Evolutionary conservation across 1,140 invertebrate species (phyloP).

Genomic region (Bombus confusus): DNA sequence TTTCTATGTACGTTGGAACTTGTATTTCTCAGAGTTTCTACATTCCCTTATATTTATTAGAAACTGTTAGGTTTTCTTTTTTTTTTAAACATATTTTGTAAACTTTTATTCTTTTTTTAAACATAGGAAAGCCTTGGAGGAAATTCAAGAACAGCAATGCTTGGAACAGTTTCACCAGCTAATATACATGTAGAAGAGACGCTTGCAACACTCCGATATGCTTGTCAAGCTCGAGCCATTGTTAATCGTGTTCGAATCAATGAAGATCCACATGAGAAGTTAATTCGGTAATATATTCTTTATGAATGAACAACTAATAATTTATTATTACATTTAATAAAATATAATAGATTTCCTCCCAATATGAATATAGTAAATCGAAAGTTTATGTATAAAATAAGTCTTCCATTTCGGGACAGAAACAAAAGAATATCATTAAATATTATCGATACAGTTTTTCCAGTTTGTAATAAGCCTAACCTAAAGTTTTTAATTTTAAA

Average conservation of each 20-base stretch:
- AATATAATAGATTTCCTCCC: not conserved
- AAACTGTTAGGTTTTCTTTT: not conserved
- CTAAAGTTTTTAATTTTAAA: not conserved
- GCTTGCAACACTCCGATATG: constrained; percentile 93
- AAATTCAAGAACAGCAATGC: constrained; percentile 86
- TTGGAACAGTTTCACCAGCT: constrained; percentile 90
- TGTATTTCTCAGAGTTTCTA: not conserved
- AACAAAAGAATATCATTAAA: constrained; percentile 16
- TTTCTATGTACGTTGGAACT: not conserved
- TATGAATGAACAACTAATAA: not conserved
- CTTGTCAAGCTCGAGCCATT: constrained; percentile 94
- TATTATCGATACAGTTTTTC: not conserved
- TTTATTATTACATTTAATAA: not conserved
- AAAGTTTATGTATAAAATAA: not conserved
- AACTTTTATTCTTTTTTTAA: not conserved
- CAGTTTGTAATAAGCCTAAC: not conserved
- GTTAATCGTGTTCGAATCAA: constrained; percentile 91
- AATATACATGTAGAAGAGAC: constrained; percentile 91
- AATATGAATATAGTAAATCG: not conserved
- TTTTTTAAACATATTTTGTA: too few relatives aligned
- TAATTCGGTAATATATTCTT: constrained; percentile 78
- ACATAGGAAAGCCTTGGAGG: constrained; percentile 86
- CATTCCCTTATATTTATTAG: not conserved
- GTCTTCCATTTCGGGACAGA: not conserved
- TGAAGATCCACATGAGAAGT: constrained; percentile 88